A percentile compares a stretch with the other conserved stretches of the same genome.
Conservation (phyloP, 1,140 invertebrate genomes). For the Trichonephila clavata region DNA sequence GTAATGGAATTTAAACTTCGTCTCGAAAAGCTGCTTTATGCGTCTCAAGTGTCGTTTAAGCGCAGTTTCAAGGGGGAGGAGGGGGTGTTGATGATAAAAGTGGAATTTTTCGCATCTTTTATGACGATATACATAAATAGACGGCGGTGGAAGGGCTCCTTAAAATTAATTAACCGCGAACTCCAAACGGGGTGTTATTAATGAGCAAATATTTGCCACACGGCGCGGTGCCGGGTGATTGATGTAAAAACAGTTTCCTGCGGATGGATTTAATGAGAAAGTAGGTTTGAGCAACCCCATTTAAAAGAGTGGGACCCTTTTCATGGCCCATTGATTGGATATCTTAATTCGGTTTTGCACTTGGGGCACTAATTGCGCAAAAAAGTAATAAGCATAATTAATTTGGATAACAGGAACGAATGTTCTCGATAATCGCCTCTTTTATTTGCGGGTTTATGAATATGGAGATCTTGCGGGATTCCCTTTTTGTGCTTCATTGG, state of each 20-base stretch:
- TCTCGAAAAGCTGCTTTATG: slow-evolving; percentile 57
- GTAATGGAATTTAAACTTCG: slow-evolving; percentile 75
- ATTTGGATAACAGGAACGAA: neutral
- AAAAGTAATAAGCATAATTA: slow-evolving; percentile 25
- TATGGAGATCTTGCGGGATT: too few relatives aligned
- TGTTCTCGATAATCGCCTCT: too few relatives aligned
- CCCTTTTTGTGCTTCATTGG: too few relatives aligned
- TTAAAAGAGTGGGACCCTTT: neutral
- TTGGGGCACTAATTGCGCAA: slow-evolving; percentile 17
- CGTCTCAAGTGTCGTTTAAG: slow-evolving; percentile 69
- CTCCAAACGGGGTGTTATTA: slow-evolving; percentile 74
- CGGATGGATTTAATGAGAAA: slow-evolving; percentile 35
- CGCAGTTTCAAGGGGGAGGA: neutral
- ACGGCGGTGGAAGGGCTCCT: neutral
- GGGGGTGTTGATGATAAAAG: slow-evolving; percentile 15
- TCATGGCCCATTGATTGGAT: slow-evolving; percentile 10
- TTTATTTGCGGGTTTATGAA: too few relatives aligned
- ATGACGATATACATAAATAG: slow-evolving; percentile 62
- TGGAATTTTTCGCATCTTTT: slow-evolving; percentile 70
- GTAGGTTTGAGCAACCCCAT: neutral
- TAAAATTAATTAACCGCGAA: slow-evolving; percentile 72
- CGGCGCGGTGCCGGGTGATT: slow-evolving; percentile 24
- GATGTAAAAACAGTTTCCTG: slow-evolving; percentile 58
- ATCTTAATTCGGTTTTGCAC: neutral
- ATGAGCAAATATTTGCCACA: slow-evolving; percentile 60